Evolutionary conservation across 2,888 invertebrate genomes (phyloP).

Genomic region (Eristalis pertinax): DNA sequence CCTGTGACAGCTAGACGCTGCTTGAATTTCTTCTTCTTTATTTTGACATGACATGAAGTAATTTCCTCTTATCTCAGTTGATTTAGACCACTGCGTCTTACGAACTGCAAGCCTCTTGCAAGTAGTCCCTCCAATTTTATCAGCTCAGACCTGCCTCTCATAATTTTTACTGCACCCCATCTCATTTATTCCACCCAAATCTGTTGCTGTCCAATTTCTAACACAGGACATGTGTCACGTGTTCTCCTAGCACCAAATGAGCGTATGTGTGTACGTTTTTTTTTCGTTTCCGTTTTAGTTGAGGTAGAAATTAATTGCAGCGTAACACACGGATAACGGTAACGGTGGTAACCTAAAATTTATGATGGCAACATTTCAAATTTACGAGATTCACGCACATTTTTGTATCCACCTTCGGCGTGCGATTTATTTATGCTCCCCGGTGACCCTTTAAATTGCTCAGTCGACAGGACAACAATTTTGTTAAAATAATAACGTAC

Average conservation of each 20-base stretch:
- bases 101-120: too few relatives aligned
- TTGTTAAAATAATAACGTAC: slow-evolving; percentile 69
- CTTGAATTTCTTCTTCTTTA: too few relatives aligned
- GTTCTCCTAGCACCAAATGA: not conserved
- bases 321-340: slow-evolving; percentile 38
- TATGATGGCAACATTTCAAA: slow-evolving; percentile 69
- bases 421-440: slow-evolving; percentile 71
- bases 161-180: too few relatives aligned
- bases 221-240: not conserved
- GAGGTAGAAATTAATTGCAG: slow-evolving; percentile 54
- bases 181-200: not conserved
- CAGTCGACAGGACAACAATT: slow-evolving; percentile 59
- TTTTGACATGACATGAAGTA: too few relatives aligned
- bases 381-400: slow-evolving; percentile 71
- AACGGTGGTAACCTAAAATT: slow-evolving; percentile 53
- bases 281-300: not conserved
- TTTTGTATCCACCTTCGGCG: slow-evolving; percentile 67
- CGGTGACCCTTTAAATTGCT: slow-evolving; percentile 70
- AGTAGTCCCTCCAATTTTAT: too few relatives aligned
- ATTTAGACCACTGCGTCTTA: too few relatives aligned
- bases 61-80: too few relatives aligned
- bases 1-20: too few relatives aligned
- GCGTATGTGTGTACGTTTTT: not conserved
- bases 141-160: too few relatives aligned
- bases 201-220: not conserved